A percentile compares a stretch with the other conserved stretches of the same genome.
phyloP scores from a whole-genome alignment of 2,888 invertebrate species.

The Drosophila bunnanda region DNA sequence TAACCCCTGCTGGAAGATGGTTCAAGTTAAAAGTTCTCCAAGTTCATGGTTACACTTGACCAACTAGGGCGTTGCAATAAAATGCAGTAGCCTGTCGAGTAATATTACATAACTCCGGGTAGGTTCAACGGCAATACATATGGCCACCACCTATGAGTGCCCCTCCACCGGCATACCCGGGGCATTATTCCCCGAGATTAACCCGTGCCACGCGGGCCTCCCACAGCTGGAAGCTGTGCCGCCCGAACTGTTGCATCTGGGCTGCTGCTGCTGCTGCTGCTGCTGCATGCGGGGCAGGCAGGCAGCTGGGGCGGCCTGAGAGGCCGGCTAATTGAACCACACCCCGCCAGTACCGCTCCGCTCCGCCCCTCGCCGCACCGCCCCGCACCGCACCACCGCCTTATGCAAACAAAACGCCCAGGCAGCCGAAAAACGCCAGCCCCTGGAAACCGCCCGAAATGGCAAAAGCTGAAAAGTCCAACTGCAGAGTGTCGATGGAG shows the following conservation, averaged over 20 bases:
- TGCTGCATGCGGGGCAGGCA: too few relatives aligned
- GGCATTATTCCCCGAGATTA: constrained; percentile 11
- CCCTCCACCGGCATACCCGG: neutral
- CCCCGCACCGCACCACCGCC: constrained; percentile 3
- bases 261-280: constrained; percentile 7
- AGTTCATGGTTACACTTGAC: constrained; percentile 5
- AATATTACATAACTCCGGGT: constrained; percentile 1
- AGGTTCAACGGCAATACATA: neutral
- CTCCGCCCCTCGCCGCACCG: constrained; percentile 3
- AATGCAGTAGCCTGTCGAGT: constrained; percentile 7
- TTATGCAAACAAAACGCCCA: constrained; percentile 52
- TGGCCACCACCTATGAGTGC: constrained; percentile 1
- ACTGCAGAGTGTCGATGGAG: constrained; percentile 22
- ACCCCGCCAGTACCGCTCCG: constrained; percentile 40
- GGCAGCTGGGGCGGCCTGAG: constrained; percentile 22
- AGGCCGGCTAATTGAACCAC: constrained; percentile 51
- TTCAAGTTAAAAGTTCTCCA: neutral
- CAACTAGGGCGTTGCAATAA: constrained; percentile 3
- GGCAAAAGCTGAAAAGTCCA: constrained; percentile 32
- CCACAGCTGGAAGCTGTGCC: constrained; percentile 37
- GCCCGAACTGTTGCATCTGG: constrained; percentile 43
- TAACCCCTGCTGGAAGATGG: too few relatives aligned
- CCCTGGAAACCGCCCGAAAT: constrained; percentile 36
- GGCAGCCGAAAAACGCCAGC: constrained; percentile 49
- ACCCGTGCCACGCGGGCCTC: constrained; percentile 31